These are phyloP conservation scores for Lasiurus cinereus DNA, from an alignment of 2,113 vertebrate species.

Conservation along the genomic window DNA sequence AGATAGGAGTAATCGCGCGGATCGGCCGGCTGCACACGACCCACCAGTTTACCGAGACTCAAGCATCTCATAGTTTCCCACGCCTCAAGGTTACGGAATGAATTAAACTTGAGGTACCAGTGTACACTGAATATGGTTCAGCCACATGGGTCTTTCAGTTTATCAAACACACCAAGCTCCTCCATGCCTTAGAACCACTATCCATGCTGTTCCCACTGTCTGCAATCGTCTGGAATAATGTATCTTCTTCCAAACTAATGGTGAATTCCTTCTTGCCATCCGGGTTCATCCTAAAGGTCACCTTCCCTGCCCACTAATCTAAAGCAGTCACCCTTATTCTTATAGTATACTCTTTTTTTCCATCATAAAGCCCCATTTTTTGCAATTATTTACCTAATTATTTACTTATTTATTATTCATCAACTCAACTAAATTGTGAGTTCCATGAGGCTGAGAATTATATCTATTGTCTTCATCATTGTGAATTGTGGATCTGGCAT, in stretches of 20 bases:
- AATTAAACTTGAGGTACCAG: too few relatives aligned
- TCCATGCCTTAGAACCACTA: neutral
- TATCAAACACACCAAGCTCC: slow-evolving; percentile 29
- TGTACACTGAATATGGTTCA: neutral
- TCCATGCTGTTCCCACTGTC: neutral
- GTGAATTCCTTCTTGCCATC: neutral
- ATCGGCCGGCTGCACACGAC: too few relatives aligned
- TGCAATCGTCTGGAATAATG: slow-evolving; percentile 37
- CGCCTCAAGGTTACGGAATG: too few relatives aligned
- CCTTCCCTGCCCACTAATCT: neutral
- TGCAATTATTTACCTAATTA: neutral
- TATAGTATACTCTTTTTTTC: neutral
- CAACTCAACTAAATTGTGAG: neutral
- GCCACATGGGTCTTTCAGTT: neutral
- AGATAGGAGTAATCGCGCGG: too few relatives aligned
- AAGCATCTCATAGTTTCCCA: too few relatives aligned
- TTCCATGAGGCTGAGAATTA: neutral
- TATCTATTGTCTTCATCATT: slow-evolving; percentile 13
- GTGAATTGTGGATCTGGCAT: neutral
- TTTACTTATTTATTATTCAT: slow-evolving; percentile 27
- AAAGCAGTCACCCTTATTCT: neutral
- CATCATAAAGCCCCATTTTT: neutral
- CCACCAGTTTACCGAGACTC: too few relatives aligned
- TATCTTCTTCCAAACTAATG: slow-evolving; percentile 15
- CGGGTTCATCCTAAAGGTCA: neutral